Conservation (phyloP, 2,888 invertebrate genomes). For the Steromphala cineraria region DNA sequence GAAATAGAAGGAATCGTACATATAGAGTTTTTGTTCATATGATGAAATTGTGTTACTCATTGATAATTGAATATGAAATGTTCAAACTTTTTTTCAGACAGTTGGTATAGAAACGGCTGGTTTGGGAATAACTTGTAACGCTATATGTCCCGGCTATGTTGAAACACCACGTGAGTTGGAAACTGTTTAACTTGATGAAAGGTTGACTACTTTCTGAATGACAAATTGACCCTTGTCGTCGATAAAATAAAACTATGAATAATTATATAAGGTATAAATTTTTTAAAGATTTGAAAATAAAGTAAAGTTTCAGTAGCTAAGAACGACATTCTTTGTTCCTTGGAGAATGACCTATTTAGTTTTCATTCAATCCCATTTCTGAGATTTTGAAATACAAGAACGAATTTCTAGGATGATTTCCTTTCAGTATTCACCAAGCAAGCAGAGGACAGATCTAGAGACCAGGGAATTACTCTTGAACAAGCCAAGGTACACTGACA, state of each 20-base stretch:
- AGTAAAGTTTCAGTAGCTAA: too few species aligned
- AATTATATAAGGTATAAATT: too few species aligned
- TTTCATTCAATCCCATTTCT: neutral
- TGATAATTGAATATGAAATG: neutral
- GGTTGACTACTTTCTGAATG: too few species aligned
- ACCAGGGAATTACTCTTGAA: constrained; percentile 40
- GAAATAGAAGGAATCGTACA: too few species aligned
- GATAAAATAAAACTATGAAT: too few species aligned
- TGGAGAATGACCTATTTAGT: neutral
- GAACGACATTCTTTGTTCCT: too few species aligned
- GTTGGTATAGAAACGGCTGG: constrained; percentile 66
- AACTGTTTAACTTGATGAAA: too few species aligned
- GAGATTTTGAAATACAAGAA: neutral
- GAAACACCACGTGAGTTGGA: constrained; percentile 54
- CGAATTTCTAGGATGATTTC: neutral
- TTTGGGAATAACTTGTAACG: constrained; percentile 65
- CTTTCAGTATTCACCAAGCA: constrained; percentile 43
- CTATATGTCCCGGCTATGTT: constrained; percentile 68
- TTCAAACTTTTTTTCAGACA: constrained; percentile 31
- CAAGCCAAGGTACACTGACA: constrained; percentile 52
- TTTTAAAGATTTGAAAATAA: too few species aligned
- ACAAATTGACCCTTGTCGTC: too few species aligned
- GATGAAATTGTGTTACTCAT: too few species aligned
- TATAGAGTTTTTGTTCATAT: too few species aligned
- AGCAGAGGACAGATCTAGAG: constrained; percentile 39